Evolutionary conservation across 1,140 invertebrate genomes (phyloP), one percentile per base, ranked within the genome.

Genomic region (Episyrphus balteatus): DNA sequence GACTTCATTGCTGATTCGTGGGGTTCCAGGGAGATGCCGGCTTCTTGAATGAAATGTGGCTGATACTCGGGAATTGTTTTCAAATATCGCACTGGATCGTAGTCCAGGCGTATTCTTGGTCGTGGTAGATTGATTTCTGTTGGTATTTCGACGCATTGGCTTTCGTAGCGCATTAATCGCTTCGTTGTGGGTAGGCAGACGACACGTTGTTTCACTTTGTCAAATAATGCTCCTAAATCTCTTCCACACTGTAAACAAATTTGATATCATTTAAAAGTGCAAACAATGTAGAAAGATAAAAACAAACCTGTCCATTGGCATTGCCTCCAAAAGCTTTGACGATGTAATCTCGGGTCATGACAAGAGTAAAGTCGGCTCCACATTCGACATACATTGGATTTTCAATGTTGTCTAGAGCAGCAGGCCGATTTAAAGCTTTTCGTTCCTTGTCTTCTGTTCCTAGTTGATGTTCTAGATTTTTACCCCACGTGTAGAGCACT

Each of bases 381-480:
- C 76, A 76, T 32, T 67, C 65, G 43, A 79, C 64, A 50, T 72
- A 67, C 58, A 72, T 66, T 0, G 66, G 68, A 14, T 62, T 49
- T 14, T 64, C 64, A 11, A 67, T 61, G 48, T 55, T 62, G 26
- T 68, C 62, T 6, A 68, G 53, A 10, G 62, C 59, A 26, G 55
- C 60, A 13, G 72, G 71, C 43, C 63, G 59, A 9, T 60, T 49
- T 8, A 72, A 62, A 18, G 69, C 62, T 46, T 75, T 71, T 26
- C 75, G 62, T 30, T 70, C 71, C 46, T 75, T 73, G 53, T 76
- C 75, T 47, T 68, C 66, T 3, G 63, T 66, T 19, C 82, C 82
- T 17, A 84, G 61, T 58, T 84, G 82, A 42, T 80, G 80, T 59
- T 83, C 81, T 32, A 79, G 56, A 61, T 81, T 82, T 41, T 76